Conservation (phyloP, 1,140 invertebrate genomes). For the Listronotus bonariensis region DNA sequence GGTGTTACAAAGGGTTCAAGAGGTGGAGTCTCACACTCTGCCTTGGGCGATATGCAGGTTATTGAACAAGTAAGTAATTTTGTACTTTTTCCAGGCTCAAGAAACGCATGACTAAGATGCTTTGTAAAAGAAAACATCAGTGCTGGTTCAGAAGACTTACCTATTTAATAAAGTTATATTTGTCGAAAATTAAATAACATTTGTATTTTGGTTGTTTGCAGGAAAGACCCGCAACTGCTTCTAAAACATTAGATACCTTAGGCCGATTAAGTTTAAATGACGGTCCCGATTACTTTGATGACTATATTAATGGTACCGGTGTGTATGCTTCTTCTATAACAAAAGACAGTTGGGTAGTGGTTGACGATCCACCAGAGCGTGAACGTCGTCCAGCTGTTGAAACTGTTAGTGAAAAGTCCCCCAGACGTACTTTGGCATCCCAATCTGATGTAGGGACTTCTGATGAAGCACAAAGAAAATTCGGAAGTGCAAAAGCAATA, state of each 20-base stretch:
- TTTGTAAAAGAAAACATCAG: too few species aligned
- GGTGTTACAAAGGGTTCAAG: conserved; percentile 61
- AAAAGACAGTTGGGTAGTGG: conserved; percentile 51
- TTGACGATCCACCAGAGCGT: conserved; percentile 50
- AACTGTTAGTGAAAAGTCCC: conserved; percentile 23
- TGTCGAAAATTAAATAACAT: too few species aligned
- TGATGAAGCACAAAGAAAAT: conserved; percentile 89
- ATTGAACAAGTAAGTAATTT: conserved; percentile 81
- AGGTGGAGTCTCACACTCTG: conserved; percentile 75
- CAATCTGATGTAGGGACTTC: conserved; percentile 7
- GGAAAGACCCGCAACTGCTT: conserved; percentile 26
- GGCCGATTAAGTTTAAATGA: conserved; percentile 51
- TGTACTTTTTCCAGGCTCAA: not conserved
- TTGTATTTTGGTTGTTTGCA: not conserved
- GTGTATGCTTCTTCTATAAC: conserved; percentile 26
- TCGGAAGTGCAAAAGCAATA: conserved; percentile 95
- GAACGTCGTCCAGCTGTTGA: conserved; percentile 66
- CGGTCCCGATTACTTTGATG: conserved; percentile 52
- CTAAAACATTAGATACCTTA: conserved; percentile 45
- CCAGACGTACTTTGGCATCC: conserved; percentile 12
- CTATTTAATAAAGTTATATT: too few species aligned
- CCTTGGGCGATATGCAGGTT: conserved; percentile 87
- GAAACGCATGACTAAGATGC: not conserved
- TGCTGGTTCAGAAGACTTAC: too few species aligned
- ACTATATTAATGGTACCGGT: conserved; percentile 48